A percentile compares a stretch with the other conserved stretches of the same genome.
phyloP scores from a whole-genome alignment of 1,140 invertebrate species.

The Bombyx mandarina region DNA sequence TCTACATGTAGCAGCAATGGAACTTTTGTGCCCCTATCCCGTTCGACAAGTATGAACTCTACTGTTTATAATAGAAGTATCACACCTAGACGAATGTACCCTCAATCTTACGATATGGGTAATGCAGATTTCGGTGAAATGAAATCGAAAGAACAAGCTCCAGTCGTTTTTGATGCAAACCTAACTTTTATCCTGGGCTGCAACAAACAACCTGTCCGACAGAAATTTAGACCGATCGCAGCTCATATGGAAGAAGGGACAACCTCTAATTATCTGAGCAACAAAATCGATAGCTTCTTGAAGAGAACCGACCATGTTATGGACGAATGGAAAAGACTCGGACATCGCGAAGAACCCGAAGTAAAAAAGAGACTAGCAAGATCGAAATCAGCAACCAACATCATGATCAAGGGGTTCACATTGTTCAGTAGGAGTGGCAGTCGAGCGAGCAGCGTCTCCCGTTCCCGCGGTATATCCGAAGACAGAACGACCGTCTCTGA shows the following conservation, averaged over 20 bases:
- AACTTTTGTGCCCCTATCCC: conserved; percentile 50
- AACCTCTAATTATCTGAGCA: conserved; percentile 80
- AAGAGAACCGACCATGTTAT: conserved; percentile 87
- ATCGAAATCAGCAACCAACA: conserved; percentile 83
- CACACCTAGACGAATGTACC: conserved; percentile 75
- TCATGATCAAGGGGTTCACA: conserved; percentile 84
- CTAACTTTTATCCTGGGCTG: conserved; percentile 83
- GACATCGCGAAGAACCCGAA: conserved; percentile 71
- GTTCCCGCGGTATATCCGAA: conserved; percentile 70
- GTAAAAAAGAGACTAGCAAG: conserved; percentile 70
- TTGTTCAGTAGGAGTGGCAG: conserved; percentile 75
- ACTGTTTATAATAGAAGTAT: conserved; percentile 52
- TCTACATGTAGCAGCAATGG: conserved; percentile 64
- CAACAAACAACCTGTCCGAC: conserved; percentile 77
- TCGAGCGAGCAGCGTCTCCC: conserved; percentile 63
- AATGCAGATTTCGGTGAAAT: conserved; percentile 71
- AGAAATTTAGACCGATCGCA: conserved; percentile 78
- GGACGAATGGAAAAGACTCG: conserved; percentile 83
- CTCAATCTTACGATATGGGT: conserved; percentile 71
- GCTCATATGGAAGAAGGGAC: conserved; percentile 82
- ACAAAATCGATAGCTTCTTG: conserved; percentile 84
- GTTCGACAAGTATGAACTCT: conserved; percentile 60
- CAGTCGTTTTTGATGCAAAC: conserved; percentile 85
- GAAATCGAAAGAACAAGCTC: conserved; percentile 76
- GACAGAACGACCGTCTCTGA: conserved; percentile 75